phyloP scores from a whole-genome alignment of 37 sponge, comb jelly and placozoan species.

The Spongilla lacustris region DNA sequence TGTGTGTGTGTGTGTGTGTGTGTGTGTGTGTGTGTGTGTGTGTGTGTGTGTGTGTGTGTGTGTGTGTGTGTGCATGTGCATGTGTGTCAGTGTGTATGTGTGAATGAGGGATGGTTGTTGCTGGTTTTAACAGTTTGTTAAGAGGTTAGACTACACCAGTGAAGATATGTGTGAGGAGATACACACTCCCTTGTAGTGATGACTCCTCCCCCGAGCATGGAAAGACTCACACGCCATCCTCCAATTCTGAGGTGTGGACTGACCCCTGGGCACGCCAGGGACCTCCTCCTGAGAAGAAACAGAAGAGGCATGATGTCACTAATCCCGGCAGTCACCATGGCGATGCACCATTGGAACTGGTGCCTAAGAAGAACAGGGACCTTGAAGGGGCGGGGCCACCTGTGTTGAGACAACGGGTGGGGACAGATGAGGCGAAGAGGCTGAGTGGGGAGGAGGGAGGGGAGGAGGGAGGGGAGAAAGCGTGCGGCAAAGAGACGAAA shows the following conservation, averaged over 20 bases:
- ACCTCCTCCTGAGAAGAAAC: neutral
- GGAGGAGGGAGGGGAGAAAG: neutral
- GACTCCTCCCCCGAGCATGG: neutral
- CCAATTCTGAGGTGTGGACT: constrained; percentile 15
- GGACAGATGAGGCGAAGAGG: neutral
- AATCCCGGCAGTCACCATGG: neutral
- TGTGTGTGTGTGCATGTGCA: no score
- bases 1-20: no score
- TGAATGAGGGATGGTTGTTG: no score
- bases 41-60: no score
- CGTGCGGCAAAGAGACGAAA: neutral
- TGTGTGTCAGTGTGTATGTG: no score
- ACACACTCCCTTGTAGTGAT: no score
- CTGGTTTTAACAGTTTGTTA: no score
- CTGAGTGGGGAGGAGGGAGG: neutral
- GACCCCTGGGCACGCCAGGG: constrained; percentile 29
- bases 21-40: no score
- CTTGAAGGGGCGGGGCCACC: neutral
- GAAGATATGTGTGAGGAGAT: no score
- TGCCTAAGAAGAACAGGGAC: neutral
- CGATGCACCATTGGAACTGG: neutral
- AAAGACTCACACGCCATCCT: neutral
- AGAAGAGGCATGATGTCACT: neutral
- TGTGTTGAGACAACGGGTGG: neutral
- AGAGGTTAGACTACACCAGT: no score